phyloP scores from a whole-genome alignment of 2,888 invertebrate genomes.

The Coelinius sp. region DNA sequence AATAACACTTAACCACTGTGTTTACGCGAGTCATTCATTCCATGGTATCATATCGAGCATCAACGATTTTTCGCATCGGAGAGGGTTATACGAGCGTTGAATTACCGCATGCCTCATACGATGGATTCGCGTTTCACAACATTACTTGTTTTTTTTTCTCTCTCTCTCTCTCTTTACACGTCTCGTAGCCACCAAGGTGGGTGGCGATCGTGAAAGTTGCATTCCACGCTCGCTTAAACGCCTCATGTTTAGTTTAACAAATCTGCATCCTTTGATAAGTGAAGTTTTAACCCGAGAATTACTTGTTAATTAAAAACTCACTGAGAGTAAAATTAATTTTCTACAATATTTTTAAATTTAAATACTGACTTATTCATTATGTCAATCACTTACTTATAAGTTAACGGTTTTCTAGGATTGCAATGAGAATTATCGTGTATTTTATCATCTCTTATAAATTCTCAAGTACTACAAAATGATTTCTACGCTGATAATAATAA shows the following conservation, averaged over 20 bases:
- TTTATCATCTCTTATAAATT: constrained; percentile 6
- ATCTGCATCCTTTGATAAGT: constrained; percentile 16
- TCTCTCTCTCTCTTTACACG: constrained; percentile 29
- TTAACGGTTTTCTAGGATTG: not conserved
- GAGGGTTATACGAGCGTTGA: constrained; percentile 37
- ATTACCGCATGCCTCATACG: constrained; percentile 41
- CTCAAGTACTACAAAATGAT: constrained; percentile 3
- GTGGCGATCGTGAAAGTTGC: constrained; percentile 44
- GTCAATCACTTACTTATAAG: not conserved
- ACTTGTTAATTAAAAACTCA: not conserved
- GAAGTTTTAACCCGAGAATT: not conserved
- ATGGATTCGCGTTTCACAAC: constrained; percentile 40
- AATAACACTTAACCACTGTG: constrained; percentile 28
- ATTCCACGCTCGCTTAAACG: constrained; percentile 40
- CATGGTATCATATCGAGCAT: constrained; percentile 34
- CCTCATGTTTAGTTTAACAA: constrained; percentile 8
- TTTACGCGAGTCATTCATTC: constrained; percentile 40
- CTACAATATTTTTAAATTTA: not conserved
- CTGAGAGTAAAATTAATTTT: not conserved
- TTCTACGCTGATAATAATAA: not conserved
- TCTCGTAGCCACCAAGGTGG: constrained; percentile 40
- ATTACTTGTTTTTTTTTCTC: constrained; percentile 30
- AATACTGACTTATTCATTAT: not conserved
- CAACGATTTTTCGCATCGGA: constrained; percentile 38
- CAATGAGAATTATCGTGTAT: not conserved